These are phyloP conservation scores for Tokudaia tokunoshimensis DNA, from an alignment of 2,797 vertebrate species.

Conservation along the genomic window DNA sequence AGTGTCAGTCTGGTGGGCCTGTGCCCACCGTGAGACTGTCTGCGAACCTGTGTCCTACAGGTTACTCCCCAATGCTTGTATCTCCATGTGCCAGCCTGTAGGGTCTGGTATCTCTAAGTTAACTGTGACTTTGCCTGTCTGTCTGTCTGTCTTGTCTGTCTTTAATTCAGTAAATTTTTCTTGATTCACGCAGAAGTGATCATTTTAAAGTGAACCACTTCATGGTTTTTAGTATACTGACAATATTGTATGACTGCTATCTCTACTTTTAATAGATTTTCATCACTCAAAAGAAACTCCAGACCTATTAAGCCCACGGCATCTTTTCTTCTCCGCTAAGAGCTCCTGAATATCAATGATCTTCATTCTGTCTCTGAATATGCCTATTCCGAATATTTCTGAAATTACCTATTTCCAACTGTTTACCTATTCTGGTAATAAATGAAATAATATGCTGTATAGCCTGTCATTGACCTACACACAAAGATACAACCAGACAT, in stretches of 20 bases:
- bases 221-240: background rate
- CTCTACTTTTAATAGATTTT: constrained; percentile 42
- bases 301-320: background rate
- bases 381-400: background rate
- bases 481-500: background rate
- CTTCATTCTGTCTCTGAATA: constrained; percentile 38
- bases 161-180: constrained; percentile 23
- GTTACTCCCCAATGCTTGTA: background rate
- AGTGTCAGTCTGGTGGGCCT: background rate
- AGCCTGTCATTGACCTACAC: background rate
- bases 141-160: background rate
- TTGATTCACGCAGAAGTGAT: constrained; percentile 15
- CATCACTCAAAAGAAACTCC: background rate
- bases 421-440: constrained; percentile 1
- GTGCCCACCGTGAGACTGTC: too few relatives aligned
- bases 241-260: background rate
- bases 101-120: background rate
- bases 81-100: background rate
- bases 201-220: constrained; percentile 40
- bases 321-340: background rate
- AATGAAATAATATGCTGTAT: background rate
- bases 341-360: background rate
- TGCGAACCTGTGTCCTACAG: background rate
- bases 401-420: background rate
- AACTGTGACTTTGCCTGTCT: background rate